These are phyloP conservation scores for Umimayanthus kanabou DNA, from an alignment of 92 coral and sea anemone species.

Conservation along the genomic window DNA sequence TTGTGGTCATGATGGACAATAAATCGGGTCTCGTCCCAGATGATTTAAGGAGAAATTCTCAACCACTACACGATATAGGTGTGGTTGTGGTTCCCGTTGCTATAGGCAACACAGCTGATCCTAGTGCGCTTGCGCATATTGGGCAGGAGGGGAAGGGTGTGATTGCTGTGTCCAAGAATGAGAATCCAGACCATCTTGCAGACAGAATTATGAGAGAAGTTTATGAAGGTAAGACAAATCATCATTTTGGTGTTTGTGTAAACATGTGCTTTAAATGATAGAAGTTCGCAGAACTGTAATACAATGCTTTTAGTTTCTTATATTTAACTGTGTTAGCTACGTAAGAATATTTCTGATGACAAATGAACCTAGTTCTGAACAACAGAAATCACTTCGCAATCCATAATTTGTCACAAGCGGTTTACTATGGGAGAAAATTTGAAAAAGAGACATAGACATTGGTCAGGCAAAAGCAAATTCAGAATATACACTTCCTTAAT, in stretches of 20 bases:
- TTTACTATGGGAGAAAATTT: too few relatives aligned
- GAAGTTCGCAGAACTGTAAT: too few relatives aligned
- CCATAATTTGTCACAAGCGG: too few relatives aligned
- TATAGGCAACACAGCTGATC: constrained; percentile 7
- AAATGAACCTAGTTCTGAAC: too few relatives aligned
- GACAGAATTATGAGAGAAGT: constrained; percentile 67
- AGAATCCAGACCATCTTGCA: constrained; percentile 54
- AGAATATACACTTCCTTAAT: too few relatives aligned
- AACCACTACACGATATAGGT: constrained; percentile 9
- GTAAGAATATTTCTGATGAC: neutral
- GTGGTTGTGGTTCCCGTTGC: constrained; percentile 34
- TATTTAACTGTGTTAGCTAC: neutral
- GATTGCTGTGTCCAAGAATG: constrained; percentile 29
- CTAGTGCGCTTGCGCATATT: constrained; percentile 30
- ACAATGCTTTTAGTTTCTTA: too few relatives aligned
- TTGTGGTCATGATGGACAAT: constrained; percentile 51
- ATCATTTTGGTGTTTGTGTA: too few relatives aligned
- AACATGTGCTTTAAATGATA: too few relatives aligned
- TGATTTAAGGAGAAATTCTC: neutral
- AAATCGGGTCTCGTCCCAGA: constrained; percentile 43
- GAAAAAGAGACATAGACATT: too few relatives aligned
- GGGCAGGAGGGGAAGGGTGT: constrained; percentile 31
- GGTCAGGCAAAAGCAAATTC: too few relatives aligned
- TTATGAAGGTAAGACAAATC: constrained; percentile 55
- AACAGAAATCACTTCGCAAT: too few relatives aligned